Conservation (phyloP, 2,113 vertebrate species). For the Elephas maximus region DNA sequence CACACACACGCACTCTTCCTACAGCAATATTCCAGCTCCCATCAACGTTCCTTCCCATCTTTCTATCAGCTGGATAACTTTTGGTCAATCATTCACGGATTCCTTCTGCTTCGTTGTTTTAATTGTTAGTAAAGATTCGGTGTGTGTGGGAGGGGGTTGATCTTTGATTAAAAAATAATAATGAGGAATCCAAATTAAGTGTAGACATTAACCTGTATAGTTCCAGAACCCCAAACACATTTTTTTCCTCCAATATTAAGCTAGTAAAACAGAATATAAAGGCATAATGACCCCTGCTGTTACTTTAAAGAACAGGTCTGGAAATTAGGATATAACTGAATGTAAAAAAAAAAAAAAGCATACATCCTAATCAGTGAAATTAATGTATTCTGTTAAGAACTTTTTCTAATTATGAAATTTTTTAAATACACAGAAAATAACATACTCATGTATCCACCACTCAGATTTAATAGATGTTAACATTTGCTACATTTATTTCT, state of each 20-base stretch:
- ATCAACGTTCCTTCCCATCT: neutral
- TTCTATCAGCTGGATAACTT: neutral
- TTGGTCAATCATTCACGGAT: neutral
- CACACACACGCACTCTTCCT: too few species aligned
- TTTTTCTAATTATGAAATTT: neutral
- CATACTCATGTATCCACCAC: neutral
- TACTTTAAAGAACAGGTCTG: neutral
- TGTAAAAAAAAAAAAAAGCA: neutral
- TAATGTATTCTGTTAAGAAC: neutral
- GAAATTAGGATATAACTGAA: neutral
- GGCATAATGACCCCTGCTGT: neutral
- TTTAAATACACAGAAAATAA: neutral
- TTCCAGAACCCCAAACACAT: neutral
- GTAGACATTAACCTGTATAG: neutral
- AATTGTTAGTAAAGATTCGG: neutral
- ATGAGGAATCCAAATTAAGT: neutral
- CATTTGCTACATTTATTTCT: constrained; percentile 24
- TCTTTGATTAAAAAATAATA: neutral
- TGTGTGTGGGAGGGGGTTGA: too few species aligned
- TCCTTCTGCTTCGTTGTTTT: neutral
- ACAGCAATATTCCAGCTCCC: neutral
- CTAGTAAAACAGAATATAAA: neutral
- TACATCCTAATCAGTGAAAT: neutral
- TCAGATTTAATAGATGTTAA: neutral
- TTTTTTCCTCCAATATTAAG: neutral